Conservation (phyloP, 2,888 invertebrate genomes). For the Andrena flavipes region DNA sequence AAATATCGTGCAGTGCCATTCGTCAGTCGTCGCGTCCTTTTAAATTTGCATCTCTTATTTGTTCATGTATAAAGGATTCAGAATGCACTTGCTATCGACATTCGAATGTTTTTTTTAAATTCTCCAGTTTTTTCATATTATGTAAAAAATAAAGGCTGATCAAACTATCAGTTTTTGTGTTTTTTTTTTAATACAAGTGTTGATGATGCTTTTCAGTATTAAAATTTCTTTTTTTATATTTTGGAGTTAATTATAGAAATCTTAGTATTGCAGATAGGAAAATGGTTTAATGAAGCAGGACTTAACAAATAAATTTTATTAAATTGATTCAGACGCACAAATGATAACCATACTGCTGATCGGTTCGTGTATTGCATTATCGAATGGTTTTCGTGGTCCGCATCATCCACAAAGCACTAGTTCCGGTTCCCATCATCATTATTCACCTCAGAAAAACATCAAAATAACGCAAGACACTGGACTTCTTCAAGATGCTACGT, state of each 20-base stretch:
- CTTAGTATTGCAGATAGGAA: no score
- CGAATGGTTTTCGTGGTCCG: slow-evolving; percentile 86
- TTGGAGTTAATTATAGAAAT: no score
- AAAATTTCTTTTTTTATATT: no score
- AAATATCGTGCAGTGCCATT: slow-evolving; percentile 69
- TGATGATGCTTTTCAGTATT: no score
- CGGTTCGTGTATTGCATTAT: slow-evolving; percentile 65
- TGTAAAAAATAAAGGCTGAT: no score
- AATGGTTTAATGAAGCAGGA: no score
- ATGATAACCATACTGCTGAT: slow-evolving; percentile 69
- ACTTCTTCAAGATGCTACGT: slow-evolving; percentile 92
- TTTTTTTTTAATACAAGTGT: no score
- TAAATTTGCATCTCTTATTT: slow-evolving; percentile 25
- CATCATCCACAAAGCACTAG: slow-evolving; percentile 87
- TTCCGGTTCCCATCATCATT: slow-evolving; percentile 86
- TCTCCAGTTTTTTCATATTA: no score
- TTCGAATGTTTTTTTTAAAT: neutral
- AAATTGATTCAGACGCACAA: slow-evolving; percentile 60
- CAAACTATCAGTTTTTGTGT: no score
- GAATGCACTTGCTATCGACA: neutral
- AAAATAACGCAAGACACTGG: slow-evolving; percentile 90
- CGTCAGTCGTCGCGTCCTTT: slow-evolving; percentile 27
- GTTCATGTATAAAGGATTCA: neutral
- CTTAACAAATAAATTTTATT: neutral
- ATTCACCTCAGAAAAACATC: slow-evolving; percentile 86